Conservation (phyloP, 2,888 invertebrate species). For the Phrixothrix hirtus region DNA sequence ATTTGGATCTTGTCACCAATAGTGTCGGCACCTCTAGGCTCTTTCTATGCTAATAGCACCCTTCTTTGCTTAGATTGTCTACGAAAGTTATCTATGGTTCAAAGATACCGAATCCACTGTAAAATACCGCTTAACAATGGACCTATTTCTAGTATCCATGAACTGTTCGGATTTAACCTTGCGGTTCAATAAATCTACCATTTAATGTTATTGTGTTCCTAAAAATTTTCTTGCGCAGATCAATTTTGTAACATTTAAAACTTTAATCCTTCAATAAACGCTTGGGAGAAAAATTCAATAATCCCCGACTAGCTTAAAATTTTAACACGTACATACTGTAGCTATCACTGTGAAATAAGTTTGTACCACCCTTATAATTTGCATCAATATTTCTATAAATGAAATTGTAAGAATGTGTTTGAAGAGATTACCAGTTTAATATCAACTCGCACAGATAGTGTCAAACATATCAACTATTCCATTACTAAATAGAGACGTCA, state of each 20-base stretch:
- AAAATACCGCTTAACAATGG: constrained; percentile 27
- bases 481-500: constrained; percentile 47
- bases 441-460: constrained; percentile 44
- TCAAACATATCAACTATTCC: constrained; percentile 45
- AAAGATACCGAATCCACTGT: constrained; percentile 31
- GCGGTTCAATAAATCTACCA: constrained; percentile 36
- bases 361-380: too few species aligned
- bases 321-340: too few species aligned
- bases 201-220: constrained; percentile 12
- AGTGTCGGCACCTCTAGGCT: constrained; percentile 32
- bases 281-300: too few species aligned
- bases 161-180: constrained; percentile 34
- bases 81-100: constrained; percentile 33
- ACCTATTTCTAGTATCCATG: constrained; percentile 28
- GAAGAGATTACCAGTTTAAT: constrained; percentile 35
- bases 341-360: too few species aligned
- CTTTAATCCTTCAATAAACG: too few species aligned
- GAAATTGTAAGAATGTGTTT: constrained; percentile 31
- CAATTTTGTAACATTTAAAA: neutral
- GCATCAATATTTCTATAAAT: constrained; percentile 1
- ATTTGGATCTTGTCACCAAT: constrained; percentile 32
- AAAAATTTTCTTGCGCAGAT: constrained; percentile 1
- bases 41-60: constrained; percentile 34
- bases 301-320: too few species aligned
- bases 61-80: constrained; percentile 36